Percentiles rank a stretch among this genome's conserved stretches.
Evolutionary conservation across 2,113 vertebrate genomes (phyloP).

Genomic region (Serinus canaria): DNA sequence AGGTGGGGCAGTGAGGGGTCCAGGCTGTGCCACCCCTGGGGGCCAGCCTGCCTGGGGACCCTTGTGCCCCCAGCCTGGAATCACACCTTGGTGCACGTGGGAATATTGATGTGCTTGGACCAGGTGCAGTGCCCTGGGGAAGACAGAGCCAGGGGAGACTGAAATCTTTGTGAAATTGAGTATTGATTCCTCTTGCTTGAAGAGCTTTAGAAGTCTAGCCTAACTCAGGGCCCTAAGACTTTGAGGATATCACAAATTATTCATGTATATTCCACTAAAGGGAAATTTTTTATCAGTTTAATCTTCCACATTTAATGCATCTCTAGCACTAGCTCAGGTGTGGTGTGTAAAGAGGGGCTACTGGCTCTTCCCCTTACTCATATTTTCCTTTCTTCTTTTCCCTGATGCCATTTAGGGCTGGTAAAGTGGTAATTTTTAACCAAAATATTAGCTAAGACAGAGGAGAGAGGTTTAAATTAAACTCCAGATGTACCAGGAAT

Average conservation of each 20-base stretch:
- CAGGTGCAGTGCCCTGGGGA: background rate
- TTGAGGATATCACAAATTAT: background rate
- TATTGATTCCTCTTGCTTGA: constrained; percentile 47
- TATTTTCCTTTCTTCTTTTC: background rate
- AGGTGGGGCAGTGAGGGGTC: background rate
- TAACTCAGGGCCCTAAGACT: background rate
- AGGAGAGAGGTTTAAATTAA: background rate
- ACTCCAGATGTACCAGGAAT: background rate
- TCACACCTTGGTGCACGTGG: background rate
- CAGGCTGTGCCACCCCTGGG: background rate
- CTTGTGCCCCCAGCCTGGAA: background rate
- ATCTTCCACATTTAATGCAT: background rate
- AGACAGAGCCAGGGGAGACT: background rate
- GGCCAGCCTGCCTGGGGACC: background rate
- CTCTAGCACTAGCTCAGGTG: background rate
- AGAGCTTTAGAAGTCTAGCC: background rate
- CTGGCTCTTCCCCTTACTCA: background rate
- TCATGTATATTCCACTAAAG: background rate
- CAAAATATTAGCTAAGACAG: background rate
- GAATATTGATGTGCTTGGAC: background rate
- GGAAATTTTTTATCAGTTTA: background rate
- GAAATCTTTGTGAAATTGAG: constrained; percentile 46
- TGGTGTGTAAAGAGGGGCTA: background rate
- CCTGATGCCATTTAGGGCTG: background rate
- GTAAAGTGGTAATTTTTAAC: background rate